Conservation (phyloP, 1,140 invertebrate genomes). For the Diabrotica undecimpunctata region DNA sequence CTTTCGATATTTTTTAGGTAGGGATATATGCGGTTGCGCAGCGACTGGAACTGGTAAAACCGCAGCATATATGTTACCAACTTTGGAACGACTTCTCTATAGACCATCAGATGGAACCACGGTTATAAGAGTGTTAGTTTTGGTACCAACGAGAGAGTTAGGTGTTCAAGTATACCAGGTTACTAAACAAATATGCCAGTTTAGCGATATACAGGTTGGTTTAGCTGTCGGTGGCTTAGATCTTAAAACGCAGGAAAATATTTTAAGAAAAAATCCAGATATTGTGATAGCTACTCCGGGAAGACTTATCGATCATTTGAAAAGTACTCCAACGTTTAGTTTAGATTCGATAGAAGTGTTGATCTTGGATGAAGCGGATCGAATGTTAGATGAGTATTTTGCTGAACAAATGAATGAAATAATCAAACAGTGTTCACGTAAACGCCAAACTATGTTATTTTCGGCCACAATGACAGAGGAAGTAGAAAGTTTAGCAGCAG, state of each 20-base stretch:
- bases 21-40: conserved; percentile 93
- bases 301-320: conserved; percentile 94
- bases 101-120: conserved; percentile 59
- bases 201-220: conserved; percentile 76
- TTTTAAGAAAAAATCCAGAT: conserved; percentile 87
- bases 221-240: conserved; percentile 91
- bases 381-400: conserved; percentile 98
- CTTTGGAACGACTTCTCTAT: conserved; percentile 88
- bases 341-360: conserved; percentile 90
- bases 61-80: conserved; percentile 97
- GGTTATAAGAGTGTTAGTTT: conserved; percentile 82
- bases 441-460: conserved; percentile 96
- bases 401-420: conserved; percentile 98
- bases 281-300: conserved; percentile 98
- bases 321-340: conserved; percentile 90
- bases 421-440: conserved; percentile 81
- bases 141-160: conserved; percentile 95
- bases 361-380: conserved; percentile 91
- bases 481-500: conserved; percentile 76
- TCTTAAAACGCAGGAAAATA: conserved; percentile 86
- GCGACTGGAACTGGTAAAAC: conserved; percentile 99
- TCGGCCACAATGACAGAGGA: conserved; percentile 98
- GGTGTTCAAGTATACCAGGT: conserved; percentile 91
- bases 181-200: conserved; percentile 85
- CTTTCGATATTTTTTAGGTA: conserved; percentile 51